Conservation (phyloP, 64 coral and sea anemone genomes). For the Porites lutea region DNA sequence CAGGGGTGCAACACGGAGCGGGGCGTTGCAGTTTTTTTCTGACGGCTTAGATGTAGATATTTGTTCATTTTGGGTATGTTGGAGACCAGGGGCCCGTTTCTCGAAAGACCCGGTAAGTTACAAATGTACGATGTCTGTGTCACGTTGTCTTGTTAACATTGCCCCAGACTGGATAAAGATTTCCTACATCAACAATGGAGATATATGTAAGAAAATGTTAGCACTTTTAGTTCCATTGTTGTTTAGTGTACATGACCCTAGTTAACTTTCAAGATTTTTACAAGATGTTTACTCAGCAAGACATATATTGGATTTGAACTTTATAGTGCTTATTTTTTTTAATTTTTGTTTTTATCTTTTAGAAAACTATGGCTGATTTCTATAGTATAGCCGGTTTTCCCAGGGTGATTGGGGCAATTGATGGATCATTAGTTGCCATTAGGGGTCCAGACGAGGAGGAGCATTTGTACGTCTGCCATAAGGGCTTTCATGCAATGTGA, state of each 20-base stretch:
- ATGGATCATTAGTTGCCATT: slow-evolving; percentile 20
- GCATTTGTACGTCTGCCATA: slow-evolving; percentile 48
- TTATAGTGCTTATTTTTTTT: neutral
- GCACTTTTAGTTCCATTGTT: slow-evolving; percentile 3
- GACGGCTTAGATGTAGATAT: too few relatives aligned
- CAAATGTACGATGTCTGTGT: too few relatives aligned
- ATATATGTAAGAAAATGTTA: slow-evolving; percentile 56
- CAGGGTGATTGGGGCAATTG: slow-evolving; percentile 22
- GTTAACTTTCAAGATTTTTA: too few relatives aligned
- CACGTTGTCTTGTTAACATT: neutral
- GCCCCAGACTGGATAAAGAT: slow-evolving; percentile 22
- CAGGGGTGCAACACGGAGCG: too few relatives aligned
- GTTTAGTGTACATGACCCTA: too few relatives aligned
- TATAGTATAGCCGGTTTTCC: neutral
- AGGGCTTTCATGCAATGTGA: slow-evolving; percentile 34
- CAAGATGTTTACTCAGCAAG: too few relatives aligned
- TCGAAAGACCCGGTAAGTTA: too few relatives aligned
- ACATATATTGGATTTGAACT: neutral
- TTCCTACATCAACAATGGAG: slow-evolving; percentile 2
- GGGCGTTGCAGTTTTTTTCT: too few relatives aligned
- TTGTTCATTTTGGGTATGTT: slow-evolving; percentile 42
- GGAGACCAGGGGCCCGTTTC: neutral
- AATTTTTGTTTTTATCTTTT: neutral
- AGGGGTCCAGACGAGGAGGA: slow-evolving; percentile 1
- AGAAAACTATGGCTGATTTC: slow-evolving; percentile 41